phyloP scores from a whole-genome alignment of 2,888 invertebrate species.

The Sphinx pinastri region DNA sequence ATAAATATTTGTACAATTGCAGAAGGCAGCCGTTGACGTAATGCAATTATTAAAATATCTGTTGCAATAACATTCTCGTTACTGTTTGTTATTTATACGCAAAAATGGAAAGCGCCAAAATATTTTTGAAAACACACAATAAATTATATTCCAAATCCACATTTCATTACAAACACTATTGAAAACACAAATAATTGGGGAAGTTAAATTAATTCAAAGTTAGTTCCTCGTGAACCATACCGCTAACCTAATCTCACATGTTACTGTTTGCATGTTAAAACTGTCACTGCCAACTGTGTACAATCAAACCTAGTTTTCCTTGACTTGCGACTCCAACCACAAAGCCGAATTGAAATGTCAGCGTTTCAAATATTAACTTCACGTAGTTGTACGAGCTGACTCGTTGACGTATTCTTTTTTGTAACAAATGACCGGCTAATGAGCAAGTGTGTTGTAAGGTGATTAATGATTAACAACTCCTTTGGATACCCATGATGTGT shows the following conservation, averaged over 20 bases:
- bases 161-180: background rate
- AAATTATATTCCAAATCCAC: background rate
- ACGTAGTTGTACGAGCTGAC: constrained; percentile 35
- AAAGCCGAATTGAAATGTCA: constrained; percentile 77
- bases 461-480: no score
- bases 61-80: background rate
- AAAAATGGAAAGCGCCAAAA: no score
- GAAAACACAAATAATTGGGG: background rate
- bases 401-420: constrained; percentile 37
- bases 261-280: constrained; percentile 27
- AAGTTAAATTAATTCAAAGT: constrained; percentile 22
- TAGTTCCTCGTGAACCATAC: constrained; percentile 28
- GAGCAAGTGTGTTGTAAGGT: no score
- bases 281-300: constrained; percentile 50
- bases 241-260: constrained; percentile 28
- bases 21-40: background rate
- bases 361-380: constrained; percentile 55
- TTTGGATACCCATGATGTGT: no score
- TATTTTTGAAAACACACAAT: background rate
- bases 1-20: background rate
- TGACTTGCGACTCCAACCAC: constrained; percentile 52
- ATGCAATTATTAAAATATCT: background rate
- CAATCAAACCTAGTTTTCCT: constrained; percentile 51
- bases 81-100: no score
- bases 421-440: background rate